These are phyloP conservation scores for Protomyctophum bolini DNA, from an alignment of 2,113 vertebrate genomes.

Conservation along the genomic window DNA sequence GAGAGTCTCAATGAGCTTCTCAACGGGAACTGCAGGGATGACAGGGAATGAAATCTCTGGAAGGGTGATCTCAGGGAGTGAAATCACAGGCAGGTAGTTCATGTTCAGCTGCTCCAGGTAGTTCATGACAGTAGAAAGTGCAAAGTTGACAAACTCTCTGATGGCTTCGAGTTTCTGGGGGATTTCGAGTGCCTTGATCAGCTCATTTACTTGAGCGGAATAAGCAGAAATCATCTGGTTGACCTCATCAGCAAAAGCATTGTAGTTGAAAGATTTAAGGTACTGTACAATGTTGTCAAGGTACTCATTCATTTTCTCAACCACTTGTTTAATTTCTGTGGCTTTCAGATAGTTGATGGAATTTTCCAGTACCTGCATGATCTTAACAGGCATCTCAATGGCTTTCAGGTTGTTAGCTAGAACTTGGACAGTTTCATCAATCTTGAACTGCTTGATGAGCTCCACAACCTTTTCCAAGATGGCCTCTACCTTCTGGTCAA, in stretches of 20 bases:
- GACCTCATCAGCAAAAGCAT: conserved; percentile 78
- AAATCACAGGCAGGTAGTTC: conserved; percentile 70
- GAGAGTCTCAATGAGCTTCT: conserved; percentile 80
- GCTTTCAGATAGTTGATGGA: conserved; percentile 77
- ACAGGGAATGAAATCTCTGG: conserved; percentile 79
- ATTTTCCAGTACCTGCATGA: conserved; percentile 64
- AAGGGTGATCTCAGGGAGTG: conserved; percentile 76
- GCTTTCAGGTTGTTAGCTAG: conserved; percentile 70
- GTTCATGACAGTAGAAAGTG: conserved; percentile 51
- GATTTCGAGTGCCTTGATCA: conserved; percentile 82
- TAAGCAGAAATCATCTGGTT: conserved; percentile 76
- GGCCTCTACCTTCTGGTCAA: conserved; percentile 78
- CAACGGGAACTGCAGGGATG: conserved; percentile 79
- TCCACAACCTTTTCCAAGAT: conserved; percentile 81
- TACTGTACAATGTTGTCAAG: conserved; percentile 73
- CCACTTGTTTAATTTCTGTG: conserved; percentile 77
- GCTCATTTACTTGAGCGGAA: conserved; percentile 74
- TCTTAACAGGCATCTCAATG: conserved; percentile 71
- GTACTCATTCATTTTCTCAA: conserved; percentile 79
- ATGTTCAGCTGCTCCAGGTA: conserved; percentile 75
- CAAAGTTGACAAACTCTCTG: conserved; percentile 73
- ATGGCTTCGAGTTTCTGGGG: conserved; percentile 82
- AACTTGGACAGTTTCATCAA: conserved; percentile 79
- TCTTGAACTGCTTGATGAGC: conserved; percentile 78
- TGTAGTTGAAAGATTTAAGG: conserved; percentile 85